Evolutionary conservation across 2,797 vertebrate genomes (phyloP).

Genomic region (Girardinus metallicus): DNA sequence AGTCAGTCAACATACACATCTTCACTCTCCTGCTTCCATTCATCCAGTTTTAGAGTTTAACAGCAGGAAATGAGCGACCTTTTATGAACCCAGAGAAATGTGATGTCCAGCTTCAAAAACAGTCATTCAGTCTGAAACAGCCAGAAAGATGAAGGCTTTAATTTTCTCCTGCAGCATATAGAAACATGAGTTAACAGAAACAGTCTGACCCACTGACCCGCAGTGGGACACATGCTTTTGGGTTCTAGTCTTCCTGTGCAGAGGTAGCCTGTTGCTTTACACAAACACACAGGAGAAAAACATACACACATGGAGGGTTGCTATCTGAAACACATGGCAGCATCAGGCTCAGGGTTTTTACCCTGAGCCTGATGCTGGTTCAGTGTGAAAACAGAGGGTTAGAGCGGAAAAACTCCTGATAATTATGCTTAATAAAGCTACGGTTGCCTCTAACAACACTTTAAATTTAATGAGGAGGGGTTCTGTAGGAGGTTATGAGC

Average conservation of each 20-base stretch:
- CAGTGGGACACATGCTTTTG: conserved; percentile 62
- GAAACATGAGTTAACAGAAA: conserved; percentile 37
- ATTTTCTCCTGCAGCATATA: conserved; percentile 35
- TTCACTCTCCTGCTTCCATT: neutral
- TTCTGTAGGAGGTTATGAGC: neutral
- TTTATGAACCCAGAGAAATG: neutral
- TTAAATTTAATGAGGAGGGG: neutral
- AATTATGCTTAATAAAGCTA: too few species aligned
- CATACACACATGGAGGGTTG: neutral
- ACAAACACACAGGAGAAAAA: conserved; percentile 1
- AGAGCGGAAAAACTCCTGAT: too few species aligned
- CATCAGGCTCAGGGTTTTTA: too few species aligned
- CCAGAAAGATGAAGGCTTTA: conserved; percentile 20
- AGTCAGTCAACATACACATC: neutral
- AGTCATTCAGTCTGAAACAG: neutral
- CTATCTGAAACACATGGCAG: neutral
- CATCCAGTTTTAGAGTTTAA: neutral
- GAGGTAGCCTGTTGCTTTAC: conserved; percentile 6
- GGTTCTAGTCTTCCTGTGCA: conserved; percentile 39
- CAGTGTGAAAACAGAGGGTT: too few species aligned
- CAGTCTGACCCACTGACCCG: conserved; percentile 70
- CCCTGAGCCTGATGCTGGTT: too few species aligned
- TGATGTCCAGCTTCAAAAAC: neutral
- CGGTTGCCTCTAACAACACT: too few species aligned
- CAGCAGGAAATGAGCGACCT: neutral